Evolutionary conservation across 2,888 invertebrate species (phyloP).

Genomic region (Pseudolycoriella hygida): DNA sequence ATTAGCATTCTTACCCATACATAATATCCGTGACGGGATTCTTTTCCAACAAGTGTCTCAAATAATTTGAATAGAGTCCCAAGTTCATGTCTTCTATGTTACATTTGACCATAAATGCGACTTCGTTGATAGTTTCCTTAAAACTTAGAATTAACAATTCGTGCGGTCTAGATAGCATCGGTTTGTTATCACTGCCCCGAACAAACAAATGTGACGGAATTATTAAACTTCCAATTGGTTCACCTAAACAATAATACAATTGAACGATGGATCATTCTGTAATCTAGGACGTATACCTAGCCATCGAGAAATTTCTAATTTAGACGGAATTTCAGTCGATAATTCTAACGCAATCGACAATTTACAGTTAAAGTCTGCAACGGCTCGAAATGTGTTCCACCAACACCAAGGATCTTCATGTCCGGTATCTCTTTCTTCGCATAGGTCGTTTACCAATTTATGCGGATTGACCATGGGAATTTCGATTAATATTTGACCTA

Average conservation of each 20-base stretch:
- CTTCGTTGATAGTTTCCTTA: conserved; percentile 33
- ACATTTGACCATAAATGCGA: conserved; percentile 54
- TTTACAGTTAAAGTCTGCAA: conserved; percentile 33
- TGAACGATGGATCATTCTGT: too few relatives aligned
- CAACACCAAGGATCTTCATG: conserved; percentile 58
- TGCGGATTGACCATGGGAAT: conserved; percentile 46
- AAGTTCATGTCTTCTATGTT: conserved; percentile 33
- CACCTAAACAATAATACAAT: conserved; percentile 35
- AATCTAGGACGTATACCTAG: too few relatives aligned
- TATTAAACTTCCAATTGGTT: conserved; percentile 74
- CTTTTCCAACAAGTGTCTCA: conserved; percentile 17
- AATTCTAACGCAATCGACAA: conserved; percentile 64
- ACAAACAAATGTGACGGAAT: conserved; percentile 71
- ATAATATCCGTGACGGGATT: conserved; percentile 10
- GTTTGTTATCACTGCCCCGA: conserved; percentile 75
- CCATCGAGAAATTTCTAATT: conserved; percentile 65
- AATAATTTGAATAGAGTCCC: conserved; percentile 22
- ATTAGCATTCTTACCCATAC: conserved; percentile 12
- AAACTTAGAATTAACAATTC: conserved; percentile 47
- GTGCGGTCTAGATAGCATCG: conserved; percentile 58
- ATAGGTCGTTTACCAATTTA: conserved; percentile 14
- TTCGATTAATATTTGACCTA: conserved; percentile 41
- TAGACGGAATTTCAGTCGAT: conserved; percentile 59
- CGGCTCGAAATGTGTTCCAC: conserved; percentile 59
- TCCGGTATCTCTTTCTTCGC: conserved; percentile 28